phyloP scores from a whole-genome alignment of 1,140 invertebrate genomes.

The Pseudomyrmex pallidus region DNA sequence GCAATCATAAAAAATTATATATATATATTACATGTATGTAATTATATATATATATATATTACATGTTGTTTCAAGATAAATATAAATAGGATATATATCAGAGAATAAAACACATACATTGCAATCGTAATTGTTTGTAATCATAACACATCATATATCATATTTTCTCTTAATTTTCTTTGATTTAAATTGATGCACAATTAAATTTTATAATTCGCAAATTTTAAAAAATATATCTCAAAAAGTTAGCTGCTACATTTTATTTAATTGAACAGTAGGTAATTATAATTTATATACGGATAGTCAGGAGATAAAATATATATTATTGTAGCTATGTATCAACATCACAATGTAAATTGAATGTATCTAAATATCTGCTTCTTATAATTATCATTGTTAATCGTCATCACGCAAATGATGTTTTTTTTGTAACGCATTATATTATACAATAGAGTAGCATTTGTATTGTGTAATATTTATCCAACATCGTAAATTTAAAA shows the following conservation, averaged over 20 bases:
- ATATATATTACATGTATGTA: too few species aligned
- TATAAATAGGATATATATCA: too few species aligned
- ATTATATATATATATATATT: too few species aligned
- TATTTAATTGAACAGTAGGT: slow-evolving; percentile 11
- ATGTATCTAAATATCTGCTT: background rate
- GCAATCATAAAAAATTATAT: too few species aligned
- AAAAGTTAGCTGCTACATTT: slow-evolving; percentile 37
- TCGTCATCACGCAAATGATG: too few species aligned
- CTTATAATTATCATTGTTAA: background rate
- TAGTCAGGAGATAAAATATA: background rate
- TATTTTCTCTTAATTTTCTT: slow-evolving; percentile 14
- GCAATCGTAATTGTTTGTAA: background rate
- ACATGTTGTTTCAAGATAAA: too few species aligned
- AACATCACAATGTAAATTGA: too few species aligned
- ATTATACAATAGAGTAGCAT: too few species aligned
- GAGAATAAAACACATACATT: too few species aligned
- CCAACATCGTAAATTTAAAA: background rate
- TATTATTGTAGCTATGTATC: background rate
- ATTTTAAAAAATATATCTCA: slow-evolving; percentile 37
- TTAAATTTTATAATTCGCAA: slow-evolving; percentile 25
- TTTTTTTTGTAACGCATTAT: too few species aligned
- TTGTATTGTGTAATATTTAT: background rate
- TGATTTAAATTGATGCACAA: slow-evolving; percentile 11
- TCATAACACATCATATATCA: background rate
- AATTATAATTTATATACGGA: background rate